Base-by-base conservation (phyloP, 2,113 vertebrate species). In the Hippoglossus stenolepis region DNA sequence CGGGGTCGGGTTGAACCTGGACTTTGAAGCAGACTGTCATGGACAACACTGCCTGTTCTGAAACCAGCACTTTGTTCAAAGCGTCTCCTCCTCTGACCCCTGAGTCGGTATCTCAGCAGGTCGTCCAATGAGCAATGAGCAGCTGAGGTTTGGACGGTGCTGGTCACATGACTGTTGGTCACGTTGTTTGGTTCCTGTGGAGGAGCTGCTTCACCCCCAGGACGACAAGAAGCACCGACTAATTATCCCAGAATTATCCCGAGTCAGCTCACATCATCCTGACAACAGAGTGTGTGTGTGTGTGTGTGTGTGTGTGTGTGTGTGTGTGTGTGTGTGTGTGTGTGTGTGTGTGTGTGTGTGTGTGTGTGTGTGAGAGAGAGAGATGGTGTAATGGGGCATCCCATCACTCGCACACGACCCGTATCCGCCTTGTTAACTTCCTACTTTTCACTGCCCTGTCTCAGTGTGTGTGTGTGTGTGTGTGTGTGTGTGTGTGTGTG, bases 181-280 rank as follows among this genome's bases (percentile, higher is more conserved):
- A 54, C 51, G 51, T 54, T 54, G 51, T 54, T 84, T 65, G 17
- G 14, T 69, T 75, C 49, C 69, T 62, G 57, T 65, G 75, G 73
- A 56, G 59, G 64, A 79, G 75, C 71, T 73, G 67, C 51, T 86
- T 79, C 65, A 65, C 79, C 87, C 79, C 38, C 75, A 85, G 87
- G 84, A 86, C 17, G 10, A 79, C 73, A 69, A 20, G 82, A 85
- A 83, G 57, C 74, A 85, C 57, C 67, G 28, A 71, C 82, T 88
- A 90, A 88, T 90, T 88, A 90, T 88, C 79, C 62, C 61, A 3
- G 31, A 85, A 90, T 86, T 86, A 85, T 77, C 68, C 76, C 24
- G 26, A 90, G 78, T 84, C 73, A 67, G 56, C 82, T 75, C 74
- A 64, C 79, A 79, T 73, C 75, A 73, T 31, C 70, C 11, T 76